These are phyloP conservation scores for Bombus cullumanus DNA, from an alignment of 1,140 invertebrate species.

Conservation along the genomic window DNA sequence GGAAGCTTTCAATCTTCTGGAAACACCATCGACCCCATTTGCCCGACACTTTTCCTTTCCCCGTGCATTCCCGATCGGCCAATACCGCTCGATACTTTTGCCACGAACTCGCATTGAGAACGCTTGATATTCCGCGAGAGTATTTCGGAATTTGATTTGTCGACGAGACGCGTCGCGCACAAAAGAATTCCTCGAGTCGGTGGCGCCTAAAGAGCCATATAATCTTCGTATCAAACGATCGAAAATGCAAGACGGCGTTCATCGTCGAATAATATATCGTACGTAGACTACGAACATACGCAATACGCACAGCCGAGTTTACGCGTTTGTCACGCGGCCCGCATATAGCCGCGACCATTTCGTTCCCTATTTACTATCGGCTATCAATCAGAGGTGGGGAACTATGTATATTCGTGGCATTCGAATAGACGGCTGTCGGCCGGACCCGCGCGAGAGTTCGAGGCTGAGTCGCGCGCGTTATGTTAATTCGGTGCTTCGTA, in stretches of 20 bases:
- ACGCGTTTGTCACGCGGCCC: not conserved
- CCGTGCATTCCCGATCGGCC: not conserved
- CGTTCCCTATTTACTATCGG: conserved; percentile 56
- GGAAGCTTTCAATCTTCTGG: conserved; percentile 24
- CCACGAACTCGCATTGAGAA: not conserved
- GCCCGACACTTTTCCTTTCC: conserved; percentile 4
- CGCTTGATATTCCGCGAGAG: not conserved
- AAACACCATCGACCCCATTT: conserved; percentile 8
- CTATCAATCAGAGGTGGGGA: conserved; percentile 51
- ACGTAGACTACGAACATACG: too few species aligned
- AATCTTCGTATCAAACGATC: conserved; percentile 37
- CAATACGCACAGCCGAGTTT: not conserved
- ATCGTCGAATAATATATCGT: conserved; percentile 32
- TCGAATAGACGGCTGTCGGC: conserved; percentile 33
- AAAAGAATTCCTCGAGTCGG: not conserved
- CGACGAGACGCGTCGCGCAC: conserved; percentile 6
- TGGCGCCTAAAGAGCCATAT: conserved; percentile 41
- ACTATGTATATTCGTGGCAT: conserved; percentile 50
- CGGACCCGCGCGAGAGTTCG: conserved; percentile 2
- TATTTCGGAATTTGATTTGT: conserved; percentile 22
- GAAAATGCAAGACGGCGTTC: conserved; percentile 42
- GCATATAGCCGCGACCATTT: conserved; percentile 24
- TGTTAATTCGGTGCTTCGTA: conserved; percentile 71
- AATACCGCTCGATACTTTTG: not conserved
- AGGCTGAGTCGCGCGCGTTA: conserved; percentile 48